A percentile compares a stretch with the other conserved stretches of the same genome.
Evolutionary conservation across 2,797 vertebrate genomes (phyloP).

Genomic region (Selene dorsalis): DNA sequence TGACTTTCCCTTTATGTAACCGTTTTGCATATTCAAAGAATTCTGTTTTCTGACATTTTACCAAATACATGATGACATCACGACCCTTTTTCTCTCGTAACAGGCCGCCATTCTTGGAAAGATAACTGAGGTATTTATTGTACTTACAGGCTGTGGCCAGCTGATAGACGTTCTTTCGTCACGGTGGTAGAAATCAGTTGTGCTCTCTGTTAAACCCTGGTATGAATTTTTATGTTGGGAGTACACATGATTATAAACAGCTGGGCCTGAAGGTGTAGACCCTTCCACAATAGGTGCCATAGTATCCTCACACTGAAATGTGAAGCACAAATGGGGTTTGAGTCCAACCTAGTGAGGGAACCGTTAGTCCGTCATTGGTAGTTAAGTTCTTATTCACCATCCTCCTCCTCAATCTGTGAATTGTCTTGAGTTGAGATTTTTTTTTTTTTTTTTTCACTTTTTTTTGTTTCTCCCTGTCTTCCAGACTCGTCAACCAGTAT

Average conservation of each 20-base stretch:
- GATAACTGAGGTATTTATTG: slow-evolving; percentile 87
- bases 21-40: slow-evolving; percentile 29
- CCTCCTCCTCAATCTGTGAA: neutral
- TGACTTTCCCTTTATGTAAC: slow-evolving; percentile 4
- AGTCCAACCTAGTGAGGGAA: slow-evolving; percentile 2
- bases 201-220: slow-evolving; percentile 11
- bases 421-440: neutral
- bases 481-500: slow-evolving; percentile 93
- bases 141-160: slow-evolving; percentile 60
- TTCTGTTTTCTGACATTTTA: slow-evolving; percentile 32
- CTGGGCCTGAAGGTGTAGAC: slow-evolving; percentile 41
- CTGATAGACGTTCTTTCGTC: slow-evolving; percentile 68
- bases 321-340: slow-evolving; percentile 11
- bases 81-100: slow-evolving; percentile 73
- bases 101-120: slow-evolving; percentile 88
- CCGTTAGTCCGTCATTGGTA: slow-evolving; percentile 8
- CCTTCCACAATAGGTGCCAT: slow-evolving; percentile 22
- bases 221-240: slow-evolving; percentile 51
- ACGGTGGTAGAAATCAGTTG: slow-evolving; percentile 56
- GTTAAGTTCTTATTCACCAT: neutral
- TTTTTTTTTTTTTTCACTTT: neutral
- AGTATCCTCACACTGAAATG: slow-evolving; percentile 30
- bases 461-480: slow-evolving; percentile 31
- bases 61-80: slow-evolving; percentile 49
- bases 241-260: slow-evolving; percentile 23